Conservation (phyloP, 2,888 invertebrate species). For the Drosophila anomelani region DNA sequence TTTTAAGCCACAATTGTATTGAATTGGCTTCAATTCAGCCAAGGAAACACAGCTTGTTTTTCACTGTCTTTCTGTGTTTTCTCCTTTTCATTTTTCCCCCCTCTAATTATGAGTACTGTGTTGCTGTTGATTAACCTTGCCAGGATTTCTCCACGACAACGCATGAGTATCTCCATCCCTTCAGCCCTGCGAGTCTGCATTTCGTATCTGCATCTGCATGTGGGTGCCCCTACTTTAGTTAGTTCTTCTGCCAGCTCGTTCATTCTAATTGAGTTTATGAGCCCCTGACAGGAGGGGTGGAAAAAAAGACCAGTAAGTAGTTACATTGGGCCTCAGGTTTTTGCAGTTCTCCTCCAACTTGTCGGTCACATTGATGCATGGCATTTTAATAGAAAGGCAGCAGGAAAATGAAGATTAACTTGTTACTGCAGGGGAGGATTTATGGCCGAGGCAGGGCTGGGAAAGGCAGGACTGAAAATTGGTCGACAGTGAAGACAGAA, state of each 20-base stretch:
- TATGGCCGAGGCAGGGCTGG: constrained; percentile 17
- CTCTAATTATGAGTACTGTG: constrained; percentile 42
- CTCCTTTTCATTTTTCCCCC: constrained; percentile 19
- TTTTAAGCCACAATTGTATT: too few species aligned
- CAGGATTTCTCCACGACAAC: constrained; percentile 36
- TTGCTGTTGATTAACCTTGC: constrained; percentile 46
- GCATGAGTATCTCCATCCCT: neutral
- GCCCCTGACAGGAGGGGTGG: constrained; percentile 33
- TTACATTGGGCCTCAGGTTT: constrained; percentile 23
- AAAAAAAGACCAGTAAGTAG: constrained; percentile 25
- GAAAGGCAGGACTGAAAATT: constrained; percentile 7
- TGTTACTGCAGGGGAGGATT: constrained; percentile 43
- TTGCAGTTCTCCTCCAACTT: constrained; percentile 39
- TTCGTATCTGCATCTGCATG: constrained; percentile 32
- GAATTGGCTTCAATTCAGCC: neutral
- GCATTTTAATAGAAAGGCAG: constrained; percentile 67
- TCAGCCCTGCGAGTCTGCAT: constrained; percentile 1
- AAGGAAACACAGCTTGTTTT: constrained; percentile 1
- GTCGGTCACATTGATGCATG: constrained; percentile 68
- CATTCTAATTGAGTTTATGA: constrained; percentile 71
- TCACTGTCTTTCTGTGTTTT: constrained; percentile 18
- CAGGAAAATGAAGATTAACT: constrained; percentile 69
- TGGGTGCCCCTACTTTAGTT: constrained; percentile 40
- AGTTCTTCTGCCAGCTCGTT: constrained; percentile 48
- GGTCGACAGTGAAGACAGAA: constrained; percentile 18